Base-by-base conservation (phyloP, 2,888 invertebrate species). In the Galeopsomyia nigrocyanea region DNA sequence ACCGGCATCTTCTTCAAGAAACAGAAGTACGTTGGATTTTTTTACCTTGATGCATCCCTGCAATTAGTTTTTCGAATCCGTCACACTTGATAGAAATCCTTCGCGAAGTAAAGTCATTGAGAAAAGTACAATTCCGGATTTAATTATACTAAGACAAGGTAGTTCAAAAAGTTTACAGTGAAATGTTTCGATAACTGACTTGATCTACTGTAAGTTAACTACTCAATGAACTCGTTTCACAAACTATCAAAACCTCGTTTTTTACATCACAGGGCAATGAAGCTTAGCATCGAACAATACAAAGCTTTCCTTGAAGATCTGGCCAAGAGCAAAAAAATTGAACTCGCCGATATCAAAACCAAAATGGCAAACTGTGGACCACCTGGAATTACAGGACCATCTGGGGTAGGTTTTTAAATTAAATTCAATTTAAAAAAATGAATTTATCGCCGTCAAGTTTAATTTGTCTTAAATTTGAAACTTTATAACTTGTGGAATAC, bases 1-100 rank as follows among this genome's bases (percentile, higher is more conserved):
- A 96, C 96, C 0, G 96, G 94, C 57, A 95, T 96, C 76, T 92
- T 93, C 84, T 96, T 96, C 87, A 95, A 95, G 84, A 95, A 95
- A 84, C 91, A 95, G 79, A 96, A 95, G 90, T 92, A 90, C 60
- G 86, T 80, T 13, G 6, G 14, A 2, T 13, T 39, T 7, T 13
- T 39, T 39, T 13, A 39, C 10, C 39, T 39, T 10, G 26, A 26
- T 1, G 39, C 13, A 31, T 5, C 31, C 3, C 31, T 31, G n/a
- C n/a, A n/a, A n/a, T n/a, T n/a, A n/a, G n/a, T n/a, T n/a, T n/a
- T n/a, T n/a, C n/a, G n/a, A n/a, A n/a, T n/a, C n/a, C n/a, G n/a
- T n/a, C n/a, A n/a, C n/a, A n/a, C n/a, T n/a, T n/a, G n/a, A n/a
- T n/a, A n/a, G n/a, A n/a, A n/a, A 53, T 60, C 56, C 70, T 58